phyloP scores from a whole-genome alignment of 2,888 invertebrate genomes.

The Athetis lepigone region DNA sequence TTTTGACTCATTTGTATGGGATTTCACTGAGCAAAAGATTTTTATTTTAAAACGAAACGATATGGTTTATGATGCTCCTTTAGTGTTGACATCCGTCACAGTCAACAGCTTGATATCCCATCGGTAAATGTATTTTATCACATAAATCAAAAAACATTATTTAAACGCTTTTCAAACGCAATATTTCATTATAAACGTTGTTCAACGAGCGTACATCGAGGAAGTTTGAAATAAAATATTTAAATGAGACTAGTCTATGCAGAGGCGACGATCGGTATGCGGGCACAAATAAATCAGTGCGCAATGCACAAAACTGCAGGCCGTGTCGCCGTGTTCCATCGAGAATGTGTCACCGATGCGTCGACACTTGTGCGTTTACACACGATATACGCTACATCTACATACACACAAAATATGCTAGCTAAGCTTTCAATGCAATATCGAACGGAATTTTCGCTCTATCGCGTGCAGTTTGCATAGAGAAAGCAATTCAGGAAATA shows the following conservation, averaged over 20 bases:
- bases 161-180: slow-evolving; percentile 34
- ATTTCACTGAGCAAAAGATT: slow-evolving; percentile 19
- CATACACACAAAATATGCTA: slow-evolving; percentile 7
- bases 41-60: not conserved
- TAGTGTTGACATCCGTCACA: slow-evolving; percentile 39
- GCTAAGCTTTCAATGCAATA: slow-evolving; percentile 24
- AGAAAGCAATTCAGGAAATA: slow-evolving; percentile 18
- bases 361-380: slow-evolving; percentile 70
- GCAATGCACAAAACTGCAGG: slow-evolving; percentile 79
- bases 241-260: slow-evolving; percentile 67
- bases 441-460: slow-evolving; percentile 19
- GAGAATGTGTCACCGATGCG: slow-evolving; percentile 78
- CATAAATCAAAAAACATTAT: slow-evolving; percentile 29
- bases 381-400: slow-evolving; percentile 27
- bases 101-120: slow-evolving; percentile 20
- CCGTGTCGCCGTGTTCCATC: slow-evolving; percentile 63
- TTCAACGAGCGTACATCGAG: slow-evolving; percentile 41
- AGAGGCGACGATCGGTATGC: slow-evolving; percentile 67
- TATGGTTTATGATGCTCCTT: slow-evolving; percentile 27
- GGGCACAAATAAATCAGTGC: slow-evolving; percentile 82
- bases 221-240: slow-evolving; percentile 65
- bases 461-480: slow-evolving; percentile 4
- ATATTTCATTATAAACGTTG: slow-evolving; percentile 43
- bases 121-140: slow-evolving; percentile 21
- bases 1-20: slow-evolving; percentile 10